phyloP scores from a whole-genome alignment of 2,113 vertebrate species.

The Scopus umbretta region DNA sequence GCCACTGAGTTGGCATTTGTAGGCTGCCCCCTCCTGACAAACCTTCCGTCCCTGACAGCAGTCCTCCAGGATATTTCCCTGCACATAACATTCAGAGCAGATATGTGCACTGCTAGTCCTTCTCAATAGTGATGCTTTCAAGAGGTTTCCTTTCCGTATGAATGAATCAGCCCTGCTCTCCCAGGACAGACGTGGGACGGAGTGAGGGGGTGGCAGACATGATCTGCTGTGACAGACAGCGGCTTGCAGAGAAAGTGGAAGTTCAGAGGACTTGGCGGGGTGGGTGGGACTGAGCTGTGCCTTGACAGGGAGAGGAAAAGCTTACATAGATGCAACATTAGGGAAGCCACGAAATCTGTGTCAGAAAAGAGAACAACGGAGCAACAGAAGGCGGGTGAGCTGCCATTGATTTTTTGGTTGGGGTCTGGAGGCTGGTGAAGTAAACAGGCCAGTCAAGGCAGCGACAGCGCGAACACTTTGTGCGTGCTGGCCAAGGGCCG shows the following conservation, averaged over 20 bases:
- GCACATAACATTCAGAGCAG: not conserved
- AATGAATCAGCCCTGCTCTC: slow-evolving; percentile 65
- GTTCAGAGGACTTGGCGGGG: not conserved
- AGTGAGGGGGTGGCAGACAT: slow-evolving; percentile 32
- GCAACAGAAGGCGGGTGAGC: not conserved
- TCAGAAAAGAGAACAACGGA: not conserved
- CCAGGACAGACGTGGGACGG: slow-evolving; percentile 28
- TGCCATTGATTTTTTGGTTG: not conserved
- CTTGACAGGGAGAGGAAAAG: not conserved
- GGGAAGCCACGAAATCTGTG: not conserved
- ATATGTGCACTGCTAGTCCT: not conserved
- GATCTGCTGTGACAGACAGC: slow-evolving; percentile 45
- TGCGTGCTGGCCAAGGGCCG: no score
- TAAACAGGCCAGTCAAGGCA: not conserved
- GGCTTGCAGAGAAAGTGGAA: not conserved
- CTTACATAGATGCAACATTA: not conserved
- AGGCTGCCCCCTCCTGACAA: not conserved
- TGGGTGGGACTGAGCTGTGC: not conserved
- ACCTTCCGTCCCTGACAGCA: not conserved
- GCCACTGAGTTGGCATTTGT: not conserved
- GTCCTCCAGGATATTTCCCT: not conserved
- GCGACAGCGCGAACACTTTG: not conserved
- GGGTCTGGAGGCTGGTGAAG: not conserved
- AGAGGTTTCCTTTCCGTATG: slow-evolving; percentile 37
- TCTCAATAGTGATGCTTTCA: not conserved